Percentiles rank a stretch among this genome's conserved stretches.
phyloP scores from a whole-genome alignment of 2,888 invertebrate species.

The Agrotis clavis region DNA sequence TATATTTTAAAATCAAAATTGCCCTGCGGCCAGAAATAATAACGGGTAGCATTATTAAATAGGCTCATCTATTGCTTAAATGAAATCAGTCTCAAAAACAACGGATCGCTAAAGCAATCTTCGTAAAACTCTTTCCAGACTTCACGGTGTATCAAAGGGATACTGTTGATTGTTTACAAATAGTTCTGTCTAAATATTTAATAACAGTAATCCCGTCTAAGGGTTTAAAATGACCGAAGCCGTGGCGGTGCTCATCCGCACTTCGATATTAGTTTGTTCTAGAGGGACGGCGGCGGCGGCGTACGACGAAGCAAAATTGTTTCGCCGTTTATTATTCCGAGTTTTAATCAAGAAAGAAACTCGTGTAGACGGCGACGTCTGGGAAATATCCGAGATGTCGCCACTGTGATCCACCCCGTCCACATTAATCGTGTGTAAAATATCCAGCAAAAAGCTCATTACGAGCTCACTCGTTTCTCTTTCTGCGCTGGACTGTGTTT shows the following conservation, averaged over 20 bases:
- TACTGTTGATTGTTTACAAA: slow-evolving; percentile 39
- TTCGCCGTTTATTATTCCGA: slow-evolving; percentile 88
- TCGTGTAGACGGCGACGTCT: slow-evolving; percentile 75
- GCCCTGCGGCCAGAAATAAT: background rate
- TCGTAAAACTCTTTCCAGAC: background rate
- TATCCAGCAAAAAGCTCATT: slow-evolving; percentile 77
- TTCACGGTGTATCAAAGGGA: slow-evolving; percentile 10
- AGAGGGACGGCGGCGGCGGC: slow-evolving; percentile 67
- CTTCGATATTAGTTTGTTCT: slow-evolving; percentile 84
- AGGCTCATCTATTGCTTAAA: background rate
- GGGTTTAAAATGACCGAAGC: slow-evolving; percentile 70
- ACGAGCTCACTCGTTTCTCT: slow-evolving; percentile 65
- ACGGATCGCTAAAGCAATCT: too few relatives aligned
- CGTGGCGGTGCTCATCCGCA: slow-evolving; percentile 72
- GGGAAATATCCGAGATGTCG: slow-evolving; percentile 78
- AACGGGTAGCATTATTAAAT: too few relatives aligned
- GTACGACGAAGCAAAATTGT: slow-evolving; percentile 82
- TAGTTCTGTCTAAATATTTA: slow-evolving; percentile 57
- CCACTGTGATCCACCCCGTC: slow-evolving; percentile 74
- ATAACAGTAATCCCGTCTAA: slow-evolving; percentile 53
- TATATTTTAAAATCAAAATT: background rate
- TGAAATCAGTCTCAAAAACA: background rate
- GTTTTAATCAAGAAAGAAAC: slow-evolving; percentile 89
- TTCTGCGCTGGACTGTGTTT: slow-evolving; percentile 64
- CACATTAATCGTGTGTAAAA: slow-evolving; percentile 82